Conservation (phyloP, 2,797 vertebrate genomes). For the Spondyliosoma cantharus region DNA sequence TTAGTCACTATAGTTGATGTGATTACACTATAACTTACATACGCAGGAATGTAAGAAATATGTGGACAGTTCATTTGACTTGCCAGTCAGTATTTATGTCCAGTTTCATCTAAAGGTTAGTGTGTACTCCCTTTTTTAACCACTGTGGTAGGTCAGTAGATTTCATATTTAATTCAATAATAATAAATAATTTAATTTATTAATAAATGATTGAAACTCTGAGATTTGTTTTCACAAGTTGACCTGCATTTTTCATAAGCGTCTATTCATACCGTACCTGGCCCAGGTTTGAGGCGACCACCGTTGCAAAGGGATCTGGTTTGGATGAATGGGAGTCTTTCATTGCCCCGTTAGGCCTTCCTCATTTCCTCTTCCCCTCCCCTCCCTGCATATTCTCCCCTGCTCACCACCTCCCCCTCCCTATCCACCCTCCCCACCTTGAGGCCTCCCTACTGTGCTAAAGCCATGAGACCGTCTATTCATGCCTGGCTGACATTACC, state of each 20-base stretch:
- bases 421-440: constrained; percentile 55
- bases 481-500: constrained; percentile 76
- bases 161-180: neutral
- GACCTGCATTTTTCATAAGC: constrained; percentile 72
- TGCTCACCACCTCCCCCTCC: constrained; percentile 58
- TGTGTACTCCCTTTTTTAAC: neutral
- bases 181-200: constrained; percentile 19
- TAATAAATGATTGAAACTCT: constrained; percentile 33
- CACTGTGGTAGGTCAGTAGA: neutral
- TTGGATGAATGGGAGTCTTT: constrained; percentile 83
- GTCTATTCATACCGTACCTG: constrained; percentile 76
- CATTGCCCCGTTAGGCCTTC: constrained; percentile 74
- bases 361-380: constrained; percentile 72
- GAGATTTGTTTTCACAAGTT: constrained; percentile 48
- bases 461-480: constrained; percentile 80
- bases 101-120: neutral
- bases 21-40: neutral
- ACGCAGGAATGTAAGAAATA: neutral
- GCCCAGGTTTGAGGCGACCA: constrained; percentile 69
- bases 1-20: neutral
- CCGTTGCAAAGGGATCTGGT: constrained; percentile 65
- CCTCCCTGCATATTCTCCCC: constrained; percentile 55
- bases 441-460: constrained; percentile 61
- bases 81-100: neutral
- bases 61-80: neutral